Base-by-base conservation (phyloP, 2,888 invertebrate genomes). In the Pomacea canaliculata region DNA sequence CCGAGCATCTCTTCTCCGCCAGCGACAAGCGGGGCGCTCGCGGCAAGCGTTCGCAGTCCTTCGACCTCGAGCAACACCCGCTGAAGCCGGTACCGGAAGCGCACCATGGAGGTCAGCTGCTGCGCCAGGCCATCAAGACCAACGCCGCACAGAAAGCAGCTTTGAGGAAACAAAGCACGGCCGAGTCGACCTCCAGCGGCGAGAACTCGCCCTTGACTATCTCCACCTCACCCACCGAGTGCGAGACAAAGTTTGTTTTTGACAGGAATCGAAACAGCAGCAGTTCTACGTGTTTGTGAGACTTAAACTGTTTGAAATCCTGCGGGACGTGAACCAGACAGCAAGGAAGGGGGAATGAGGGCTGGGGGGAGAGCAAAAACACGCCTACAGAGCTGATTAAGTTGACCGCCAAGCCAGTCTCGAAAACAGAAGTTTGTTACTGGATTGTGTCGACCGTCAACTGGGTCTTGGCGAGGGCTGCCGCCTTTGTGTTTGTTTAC, bases 241-340 rank as follows among this genome's bases (percentile, higher is more conserved):
- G 10, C 27, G 71, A 63, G 51, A 59, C 12, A 9, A 73, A 73
- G 9, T 19, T 19, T 37, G 23, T 67, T n/a, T 73, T 48, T 48
- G 73, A 73, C 67, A 73, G 59, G 13, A 73, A 73, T n/a, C 51
- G 73, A 56, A 73, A 73, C 73, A 73, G 27, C 59, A 66, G 73
- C 16, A 7, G 8, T 56, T 56, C 51, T 56, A 16, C 51, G 16
- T 56, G 51, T 56, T 10, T 56, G 51, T 56, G 51, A 56, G 12
- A 56, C 12, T 13, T 16, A 13, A 56, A 10, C 10, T 16, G 16
- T 10, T 56, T 56, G 8, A 56, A 10, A 56, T 16, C 51, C 12
- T 16, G 51, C 7, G 16, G 10, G 51, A 56, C 51, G 4, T 56
- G 12, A 37, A 37, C 37, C 37, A 37, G 37, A 37, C 37, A 37